These are phyloP conservation scores for Ephialtes manifestator DNA, from an alignment of 2,888 invertebrate genomes.

Conservation along the genomic window DNA sequence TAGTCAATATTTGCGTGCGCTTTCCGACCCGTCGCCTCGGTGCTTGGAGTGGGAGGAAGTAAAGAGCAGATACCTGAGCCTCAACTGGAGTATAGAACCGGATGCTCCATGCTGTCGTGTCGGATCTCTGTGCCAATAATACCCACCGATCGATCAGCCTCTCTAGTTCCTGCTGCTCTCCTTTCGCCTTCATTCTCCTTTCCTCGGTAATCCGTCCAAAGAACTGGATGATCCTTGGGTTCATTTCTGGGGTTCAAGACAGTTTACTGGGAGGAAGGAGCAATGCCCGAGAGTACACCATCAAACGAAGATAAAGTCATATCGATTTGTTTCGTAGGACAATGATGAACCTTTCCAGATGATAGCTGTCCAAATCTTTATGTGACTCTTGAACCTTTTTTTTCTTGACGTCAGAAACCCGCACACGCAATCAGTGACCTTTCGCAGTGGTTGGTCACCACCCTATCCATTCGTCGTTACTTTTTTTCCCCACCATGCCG, in stretches of 20 bases:
- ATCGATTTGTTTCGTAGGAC: slow-evolving; percentile 33
- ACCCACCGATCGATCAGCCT: slow-evolving; percentile 55
- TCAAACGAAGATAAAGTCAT: slow-evolving; percentile 36
- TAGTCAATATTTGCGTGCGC: slow-evolving; percentile 76
- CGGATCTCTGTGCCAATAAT: slow-evolving; percentile 56
- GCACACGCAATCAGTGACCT: slow-evolving; percentile 51
- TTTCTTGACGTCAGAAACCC: not conserved
- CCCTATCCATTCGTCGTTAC: slow-evolving; percentile 43
- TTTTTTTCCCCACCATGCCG: slow-evolving; percentile 38
- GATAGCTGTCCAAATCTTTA: slow-evolving; percentile 29
- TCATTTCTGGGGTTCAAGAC: not conserved
- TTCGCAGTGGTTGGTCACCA: slow-evolving; percentile 33
- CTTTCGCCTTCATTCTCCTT: slow-evolving; percentile 18
- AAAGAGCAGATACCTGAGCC: slow-evolving; percentile 30
- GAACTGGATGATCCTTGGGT: slow-evolving; percentile 1
- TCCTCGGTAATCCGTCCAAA: slow-evolving; percentile 28
- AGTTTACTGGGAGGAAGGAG: not conserved
- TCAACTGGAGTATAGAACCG: slow-evolving; percentile 47
- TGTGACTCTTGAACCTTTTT: slow-evolving; percentile 38
- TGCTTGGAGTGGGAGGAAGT: slow-evolving; percentile 30
- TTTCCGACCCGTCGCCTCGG: slow-evolving; percentile 75
- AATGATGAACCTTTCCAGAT: slow-evolving; percentile 33
- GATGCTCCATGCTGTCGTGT: too few relatives aligned
- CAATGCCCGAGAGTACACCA: slow-evolving; percentile 1
- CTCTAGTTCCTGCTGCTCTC: slow-evolving; percentile 11